Conservation (phyloP, 2,888 invertebrate species). For the Acleris holmiana region DNA sequence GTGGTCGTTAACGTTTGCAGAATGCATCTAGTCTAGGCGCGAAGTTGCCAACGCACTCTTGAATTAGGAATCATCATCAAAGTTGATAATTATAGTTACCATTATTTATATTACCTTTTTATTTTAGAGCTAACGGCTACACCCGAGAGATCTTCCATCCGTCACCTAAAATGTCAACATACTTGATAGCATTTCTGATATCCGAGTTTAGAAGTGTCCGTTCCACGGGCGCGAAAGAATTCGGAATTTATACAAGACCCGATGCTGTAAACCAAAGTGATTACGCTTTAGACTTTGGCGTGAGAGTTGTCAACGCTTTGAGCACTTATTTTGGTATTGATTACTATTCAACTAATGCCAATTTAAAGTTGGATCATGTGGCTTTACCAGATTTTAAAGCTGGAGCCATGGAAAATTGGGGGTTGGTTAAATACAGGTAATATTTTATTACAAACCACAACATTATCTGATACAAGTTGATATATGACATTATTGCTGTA, state of each 20-base stretch:
- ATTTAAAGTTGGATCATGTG: constrained; percentile 92
- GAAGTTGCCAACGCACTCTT: too few relatives aligned
- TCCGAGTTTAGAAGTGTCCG: constrained; percentile 86
- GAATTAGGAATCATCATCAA: too few relatives aligned
- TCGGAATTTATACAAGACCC: constrained; percentile 88
- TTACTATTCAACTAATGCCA: constrained; percentile 79
- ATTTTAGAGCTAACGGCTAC: constrained; percentile 81
- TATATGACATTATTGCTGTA: too few relatives aligned
- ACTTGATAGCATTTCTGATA: constrained; percentile 92
- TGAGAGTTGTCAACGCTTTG: constrained; percentile 76
- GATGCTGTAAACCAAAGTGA: constrained; percentile 87
- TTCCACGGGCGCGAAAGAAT: constrained; percentile 59
- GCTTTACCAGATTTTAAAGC: constrained; percentile 93
- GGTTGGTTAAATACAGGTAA: constrained; percentile 91
- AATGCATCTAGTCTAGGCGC: too few relatives aligned
- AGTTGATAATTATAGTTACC: too few relatives aligned
- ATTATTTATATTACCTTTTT: too few relatives aligned
- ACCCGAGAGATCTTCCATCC: constrained; percentile 85
- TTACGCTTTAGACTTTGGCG: constrained; percentile 87
- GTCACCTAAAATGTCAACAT: constrained; percentile 90
- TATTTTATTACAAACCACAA: neutral
- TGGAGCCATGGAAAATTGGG: constrained; percentile 97
- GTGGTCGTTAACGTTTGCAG: too few relatives aligned
- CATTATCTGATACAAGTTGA: too few relatives aligned
- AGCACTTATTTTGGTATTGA: constrained; percentile 84